These are phyloP conservation scores for Drosophila falleni DNA, from an alignment of 2,888 invertebrate genomes.

Conservation along the genomic window DNA sequence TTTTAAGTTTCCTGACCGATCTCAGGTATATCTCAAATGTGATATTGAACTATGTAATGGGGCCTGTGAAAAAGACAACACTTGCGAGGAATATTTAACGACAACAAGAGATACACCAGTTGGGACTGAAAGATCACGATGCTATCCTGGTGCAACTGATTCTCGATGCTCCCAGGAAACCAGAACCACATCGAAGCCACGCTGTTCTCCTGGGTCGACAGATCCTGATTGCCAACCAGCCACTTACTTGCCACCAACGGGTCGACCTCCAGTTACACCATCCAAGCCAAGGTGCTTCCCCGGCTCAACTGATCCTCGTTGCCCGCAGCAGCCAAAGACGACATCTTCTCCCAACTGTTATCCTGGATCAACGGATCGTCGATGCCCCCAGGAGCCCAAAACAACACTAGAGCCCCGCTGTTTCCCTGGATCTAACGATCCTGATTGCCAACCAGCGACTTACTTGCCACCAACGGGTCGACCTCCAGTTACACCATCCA, in stretches of 20 bases:
- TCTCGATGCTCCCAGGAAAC: conserved; percentile 9
- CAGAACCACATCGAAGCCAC: conserved; percentile 45
- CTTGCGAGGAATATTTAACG: conserved; percentile 52
- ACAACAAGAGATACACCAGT: not conserved
- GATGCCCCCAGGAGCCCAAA: not conserved
- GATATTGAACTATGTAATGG: conserved; percentile 87
- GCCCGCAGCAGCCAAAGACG: conserved; percentile 16
- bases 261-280: not conserved
- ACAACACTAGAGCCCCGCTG: not conserved
- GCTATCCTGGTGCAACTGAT: conserved; percentile 34
- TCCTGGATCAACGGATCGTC: conserved; percentile 74
- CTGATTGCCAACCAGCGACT: not conserved
- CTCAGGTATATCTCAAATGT: conserved; percentile 90
- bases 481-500: not conserved
- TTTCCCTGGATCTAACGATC: not conserved
- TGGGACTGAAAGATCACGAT: conserved; percentile 30
- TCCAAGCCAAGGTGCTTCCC: conserved; percentile 42
- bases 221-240: conserved; percentile 29
- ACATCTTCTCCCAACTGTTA: conserved; percentile 74
- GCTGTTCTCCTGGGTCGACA: conserved; percentile 83
- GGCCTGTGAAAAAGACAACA: conserved; percentile 69
- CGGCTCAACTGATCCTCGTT: conserved; percentile 23
- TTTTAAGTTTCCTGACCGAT: conserved; percentile 91
- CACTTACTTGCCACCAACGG: conserved; percentile 48
- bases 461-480: not conserved